Percentiles rank a stretch among this genome's conserved stretches.
Conservation (phyloP, 2,888 invertebrate species). For the Mycalesis mineus region DNA sequence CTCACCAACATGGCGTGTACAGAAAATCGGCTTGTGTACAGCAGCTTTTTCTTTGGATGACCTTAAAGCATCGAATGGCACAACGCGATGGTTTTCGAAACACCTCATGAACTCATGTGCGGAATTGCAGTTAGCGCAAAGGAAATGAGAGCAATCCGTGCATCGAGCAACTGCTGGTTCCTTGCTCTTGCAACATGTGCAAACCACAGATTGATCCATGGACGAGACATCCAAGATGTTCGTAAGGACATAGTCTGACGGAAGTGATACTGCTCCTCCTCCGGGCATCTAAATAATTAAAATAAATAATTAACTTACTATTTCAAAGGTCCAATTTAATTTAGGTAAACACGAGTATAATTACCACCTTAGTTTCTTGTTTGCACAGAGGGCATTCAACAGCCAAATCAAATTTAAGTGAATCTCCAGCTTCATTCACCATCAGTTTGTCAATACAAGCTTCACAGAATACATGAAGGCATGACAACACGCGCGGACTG, state of each 20-base stretch:
- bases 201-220: slow-evolving; percentile 85
- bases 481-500: slow-evolving; percentile 92
- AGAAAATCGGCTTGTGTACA: slow-evolving; percentile 93
- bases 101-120: slow-evolving; percentile 98
- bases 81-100: slow-evolving; percentile 95
- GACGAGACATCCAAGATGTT: slow-evolving; percentile 90
- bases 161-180: slow-evolving; percentile 96
- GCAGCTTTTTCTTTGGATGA: slow-evolving; percentile 87
- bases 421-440: slow-evolving; percentile 83
- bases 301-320: slow-evolving; percentile 8
- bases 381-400: slow-evolving; percentile 89
- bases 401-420: slow-evolving; percentile 79
- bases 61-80: slow-evolving; percentile 91
- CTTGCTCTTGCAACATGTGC: slow-evolving; percentile 97
- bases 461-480: slow-evolving; percentile 97
- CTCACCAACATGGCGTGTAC: slow-evolving; percentile 88
- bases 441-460: slow-evolving; percentile 90
- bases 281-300: slow-evolving; percentile 78
- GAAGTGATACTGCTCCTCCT: slow-evolving; percentile 87
- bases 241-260: slow-evolving; percentile 91
- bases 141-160: slow-evolving; percentile 95
- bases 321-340: not conserved
- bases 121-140: slow-evolving; percentile 95
- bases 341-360: slow-evolving; percentile 15
- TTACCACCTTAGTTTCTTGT: slow-evolving; percentile 87